These are phyloP conservation scores for Macroteleia sp. DNA, from an alignment of 2,888 invertebrate genomes.

Conservation along the genomic window DNA sequence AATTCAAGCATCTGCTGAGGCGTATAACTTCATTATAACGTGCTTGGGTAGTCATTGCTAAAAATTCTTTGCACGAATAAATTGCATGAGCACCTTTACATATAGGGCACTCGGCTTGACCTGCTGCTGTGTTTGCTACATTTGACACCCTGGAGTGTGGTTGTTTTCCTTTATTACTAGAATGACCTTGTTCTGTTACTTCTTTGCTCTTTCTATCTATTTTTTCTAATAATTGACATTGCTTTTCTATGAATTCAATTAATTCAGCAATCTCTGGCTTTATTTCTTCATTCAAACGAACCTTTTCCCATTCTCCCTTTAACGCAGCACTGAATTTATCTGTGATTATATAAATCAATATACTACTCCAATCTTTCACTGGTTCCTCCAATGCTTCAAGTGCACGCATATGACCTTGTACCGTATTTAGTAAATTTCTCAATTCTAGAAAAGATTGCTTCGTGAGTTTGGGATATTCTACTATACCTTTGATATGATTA, in stretches of 20 bases:
- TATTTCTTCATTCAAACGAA: too few relatives aligned
- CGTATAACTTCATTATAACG: too few relatives aligned
- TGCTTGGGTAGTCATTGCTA: too few relatives aligned
- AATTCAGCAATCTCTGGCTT: background rate
- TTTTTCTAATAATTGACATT: constrained; percentile 31
- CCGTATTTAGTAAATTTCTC: constrained; percentile 58
- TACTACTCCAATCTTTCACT: constrained; percentile 65
- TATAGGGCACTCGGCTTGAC: too few relatives aligned
- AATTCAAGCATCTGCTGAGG: too few relatives aligned
- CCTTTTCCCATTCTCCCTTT: constrained; percentile 66
- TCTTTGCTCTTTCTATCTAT: background rate
- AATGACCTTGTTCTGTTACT: too few relatives aligned
- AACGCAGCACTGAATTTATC: constrained; percentile 65
- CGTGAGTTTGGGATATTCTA: constrained; percentile 48
- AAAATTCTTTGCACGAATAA: background rate
- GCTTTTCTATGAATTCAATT: constrained; percentile 30
- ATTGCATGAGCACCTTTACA: background rate
- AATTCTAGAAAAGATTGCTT: constrained; percentile 43
- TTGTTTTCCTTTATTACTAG: too few relatives aligned
- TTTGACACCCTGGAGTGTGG: background rate
- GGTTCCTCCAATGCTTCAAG: constrained; percentile 64
- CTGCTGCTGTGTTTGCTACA: constrained; percentile 1
- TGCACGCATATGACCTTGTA: constrained; percentile 62
- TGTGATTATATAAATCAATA: constrained; percentile 66
- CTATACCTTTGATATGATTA: constrained; percentile 60